phyloP scores from a whole-genome alignment of 1,140 invertebrate species.

The Panulirus ornatus region DNA sequence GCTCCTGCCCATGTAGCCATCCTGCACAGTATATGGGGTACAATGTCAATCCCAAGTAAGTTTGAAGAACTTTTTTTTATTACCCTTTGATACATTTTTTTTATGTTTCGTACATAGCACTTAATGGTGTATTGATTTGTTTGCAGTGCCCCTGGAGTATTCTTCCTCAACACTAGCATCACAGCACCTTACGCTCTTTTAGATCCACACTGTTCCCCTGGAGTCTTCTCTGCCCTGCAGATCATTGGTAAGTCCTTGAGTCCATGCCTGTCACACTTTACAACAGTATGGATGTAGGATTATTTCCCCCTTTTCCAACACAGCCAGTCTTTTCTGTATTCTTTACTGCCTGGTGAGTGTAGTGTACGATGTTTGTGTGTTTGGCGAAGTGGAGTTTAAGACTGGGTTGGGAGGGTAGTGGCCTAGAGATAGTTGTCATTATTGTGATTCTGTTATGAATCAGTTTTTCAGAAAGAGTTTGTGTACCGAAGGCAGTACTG shows the following conservation, averaged over 20 bases:
- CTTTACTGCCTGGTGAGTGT: no score
- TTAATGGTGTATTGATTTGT: not conserved
- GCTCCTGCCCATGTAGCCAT: slow-evolving; percentile 49
- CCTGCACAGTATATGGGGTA: slow-evolving; percentile 72
- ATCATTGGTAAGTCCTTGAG: slow-evolving; percentile 42
- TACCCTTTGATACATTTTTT: not conserved
- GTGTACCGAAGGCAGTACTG: no score
- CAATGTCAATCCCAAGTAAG: slow-evolving; percentile 63
- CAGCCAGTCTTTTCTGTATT: not conserved
- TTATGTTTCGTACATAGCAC: no score
- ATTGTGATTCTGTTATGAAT: no score
- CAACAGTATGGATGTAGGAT: no score
- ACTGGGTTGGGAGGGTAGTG: no score
- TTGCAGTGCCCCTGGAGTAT: slow-evolving; percentile 44
- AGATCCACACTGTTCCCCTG: slow-evolving; percentile 45
- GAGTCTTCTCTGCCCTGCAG: slow-evolving; percentile 42
- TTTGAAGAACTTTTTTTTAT: not conserved
- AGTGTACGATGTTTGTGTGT: no score
- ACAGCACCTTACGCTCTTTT: slow-evolving; percentile 66
- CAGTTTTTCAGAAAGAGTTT: no score
- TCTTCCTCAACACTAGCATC: slow-evolving; percentile 66
- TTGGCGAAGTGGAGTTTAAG: no score
- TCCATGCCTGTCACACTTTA: no score
- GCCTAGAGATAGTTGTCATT: no score
- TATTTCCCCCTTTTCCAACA: not conserved